Evolutionary conservation across 2,797 vertebrate species (phyloP), one percentile per base, ranked within the genome.

Genomic region (Pelochelys cantorii): DNA sequence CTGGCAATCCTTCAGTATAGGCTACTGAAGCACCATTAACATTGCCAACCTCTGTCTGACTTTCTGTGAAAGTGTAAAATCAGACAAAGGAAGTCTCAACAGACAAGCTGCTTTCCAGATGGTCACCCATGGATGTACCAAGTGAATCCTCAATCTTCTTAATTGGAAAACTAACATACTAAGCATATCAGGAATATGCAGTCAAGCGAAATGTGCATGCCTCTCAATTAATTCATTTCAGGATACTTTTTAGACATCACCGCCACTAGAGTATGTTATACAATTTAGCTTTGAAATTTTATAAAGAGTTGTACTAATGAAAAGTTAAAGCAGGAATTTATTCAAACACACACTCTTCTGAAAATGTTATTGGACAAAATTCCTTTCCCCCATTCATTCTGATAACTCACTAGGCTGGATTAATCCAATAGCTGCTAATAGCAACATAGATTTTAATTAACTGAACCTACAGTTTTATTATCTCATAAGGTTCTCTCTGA

Each of bases 271-370:
- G 23, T 34, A n/a, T n/a, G 29, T 65, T 90, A 78, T 86, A 89
- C 60, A 74, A 25, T 81, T 65, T 93, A 93, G 71, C 68, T 92
- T 59, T 57, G 87, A 90, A 93, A 85, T 74, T 27, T 7, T 89
- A 85, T 80, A 60, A 84, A 79, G 23, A 10, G 90, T 86, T 90
- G 17, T 84, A 4, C 74, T 86, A 65, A 37, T 59, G 83, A 95
- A 79, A 2, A 89, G 84, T 86, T 86, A 80, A 94, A 79, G 48
- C 78, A 74, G 27, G 88, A 92, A 93, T 81, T 92, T 57, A 83
- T 20, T 29, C 48, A 68, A 56, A 87, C 48, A 11, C 29, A 68
- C 0, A 80, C 3, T 86, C 60, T 84, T 89, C 3, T 88, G 80
- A 86, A 80, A 94, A 88, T 80, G 56, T 0, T 80, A 34, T 82